phyloP scores from a whole-genome alignment of 2,113 vertebrate species.

The Leucopternis melanops region DNA sequence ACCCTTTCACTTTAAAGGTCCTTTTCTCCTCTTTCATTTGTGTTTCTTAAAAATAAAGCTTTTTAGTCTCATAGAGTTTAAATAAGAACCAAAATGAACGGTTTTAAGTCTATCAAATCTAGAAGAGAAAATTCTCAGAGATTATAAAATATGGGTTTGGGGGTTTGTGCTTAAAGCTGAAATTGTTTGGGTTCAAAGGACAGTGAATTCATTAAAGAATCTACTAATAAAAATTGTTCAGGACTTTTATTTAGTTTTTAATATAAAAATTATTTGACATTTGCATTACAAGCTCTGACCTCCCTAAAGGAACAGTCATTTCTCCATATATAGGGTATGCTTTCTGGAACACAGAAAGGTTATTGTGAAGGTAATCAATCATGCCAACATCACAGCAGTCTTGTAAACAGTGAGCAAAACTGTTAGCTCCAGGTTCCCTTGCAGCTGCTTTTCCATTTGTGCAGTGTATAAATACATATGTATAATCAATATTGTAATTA shows the following conservation, averaged over 20 bases:
- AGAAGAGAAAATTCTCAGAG: background rate
- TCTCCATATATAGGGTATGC: conserved; percentile 49
- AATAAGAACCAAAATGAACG: background rate
- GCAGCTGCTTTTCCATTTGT: conserved; percentile 54
- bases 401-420: conserved; percentile 71
- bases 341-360: conserved; percentile 68
- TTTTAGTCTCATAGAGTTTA: background rate
- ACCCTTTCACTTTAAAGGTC: background rate
- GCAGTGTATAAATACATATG: conserved; percentile 56
- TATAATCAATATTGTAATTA: conserved; percentile 47
- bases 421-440: conserved; percentile 50
- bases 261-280: conserved; percentile 82
- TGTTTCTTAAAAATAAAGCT: background rate
- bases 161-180: conserved; percentile 26
- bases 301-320: conserved; percentile 74
- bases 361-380: conserved; percentile 78
- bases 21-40: background rate
- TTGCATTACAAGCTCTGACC: conserved; percentile 60
- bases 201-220: conserved; percentile 67
- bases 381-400: conserved; percentile 64
- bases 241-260: conserved; percentile 81
- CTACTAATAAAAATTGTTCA: conserved; percentile 77
- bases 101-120: background rate
- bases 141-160: background rate
- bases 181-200: conserved; percentile 63